Base-by-base conservation (phyloP, 2,113 vertebrate species). In the Peromyscus leucopus region DNA sequence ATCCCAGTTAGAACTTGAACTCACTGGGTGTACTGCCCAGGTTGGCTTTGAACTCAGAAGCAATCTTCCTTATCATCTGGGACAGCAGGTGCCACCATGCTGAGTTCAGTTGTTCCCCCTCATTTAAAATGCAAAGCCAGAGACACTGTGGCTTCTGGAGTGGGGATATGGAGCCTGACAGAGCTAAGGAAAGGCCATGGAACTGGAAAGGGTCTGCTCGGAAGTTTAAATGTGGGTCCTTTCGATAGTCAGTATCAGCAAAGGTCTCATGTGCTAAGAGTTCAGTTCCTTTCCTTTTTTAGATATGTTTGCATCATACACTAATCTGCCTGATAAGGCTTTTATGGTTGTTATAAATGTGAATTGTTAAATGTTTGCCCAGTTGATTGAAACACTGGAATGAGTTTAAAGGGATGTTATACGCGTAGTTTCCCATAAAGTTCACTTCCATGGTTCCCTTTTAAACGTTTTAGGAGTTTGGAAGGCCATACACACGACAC, bases 361-460 rank as follows among this genome's bases (percentile, higher is more conserved):
- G 51, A 96, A 72, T 93, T 76, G 74, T 86, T 86, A 89, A 75
- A 48, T 93, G 83, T 84, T 93, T 75, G 42, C 39, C 74, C 55
- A 1, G 19, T 59, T 89, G 39, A 48, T 16, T 10, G 75, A 94
- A 80, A 90, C 87, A 72, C 28, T n/a, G 83, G 55, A 63, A 31
- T 59, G 65, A 72, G 10, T 83, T 92, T 61, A 48, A 82, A 79
- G 26, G 36, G 42, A 51, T 0, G 5, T 24, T 42, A 65, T 57
- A 85, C 26, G 36, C 5, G 1, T 33, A 46, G 7, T 28, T 9
- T 1, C 21, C 48, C 33, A 22, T 46, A 71, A 92, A 65, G 91
- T 24, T 71, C 5, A 26, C 79, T 46, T 76, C 48, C 33, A 31
- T 2, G 0, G 24, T 82, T 21, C 61, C 19, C 51, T 55, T 93